Evolutionary conservation across 2,113 vertebrate species (phyloP), one percentile per base, ranked within the genome.

Genomic region (Myocastor coypus): DNA sequence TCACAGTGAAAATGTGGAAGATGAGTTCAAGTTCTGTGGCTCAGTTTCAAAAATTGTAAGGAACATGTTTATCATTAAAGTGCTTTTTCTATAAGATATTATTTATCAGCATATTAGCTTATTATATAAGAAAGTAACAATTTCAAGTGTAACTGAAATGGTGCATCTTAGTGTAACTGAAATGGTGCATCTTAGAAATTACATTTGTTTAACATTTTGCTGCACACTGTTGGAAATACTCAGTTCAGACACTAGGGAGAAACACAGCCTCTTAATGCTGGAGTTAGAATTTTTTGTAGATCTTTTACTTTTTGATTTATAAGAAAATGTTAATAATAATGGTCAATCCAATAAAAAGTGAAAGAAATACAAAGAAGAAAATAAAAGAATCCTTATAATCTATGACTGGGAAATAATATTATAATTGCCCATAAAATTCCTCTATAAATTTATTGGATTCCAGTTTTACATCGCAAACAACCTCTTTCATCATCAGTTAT

Each of bases 291-390:
- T 92, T 57, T 94, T 11, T 46, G 8, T 40, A 57, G 26, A 55
- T 17, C 0, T 46, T 85, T 89, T 77, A 57, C 77, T 77, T 94
- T 83, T 16, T 83, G 4, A 63, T 28, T 86, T 89, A 40, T 57
- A 90, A 55, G 71, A 92, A 89, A 42, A 83, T 52, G 16, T 37
- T 95, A 16, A 64, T 5, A 69, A 28, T 78, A 86, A 46, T 83
- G 30, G 3, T 66, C 22, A 78, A 3, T 94, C 17, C 2, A 37
- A 13, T 63, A 64, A 64, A 8, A 73, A 80, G 6, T 71, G 6
- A 19, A 92, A n/a, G n/a, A n/a, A n/a, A 95, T 78, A 91, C n/a
- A 91, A 13, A 78, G n/a, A 89, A 92, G 34, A 82, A 82, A 69
- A 91, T 71, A 80, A 22, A 85, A n/a, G 3, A 66, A 55, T 42